These are phyloP conservation scores for Poeciliopsis turrubarensis DNA, from an alignment of 2,113 vertebrate genomes.

Conservation along the genomic window DNA sequence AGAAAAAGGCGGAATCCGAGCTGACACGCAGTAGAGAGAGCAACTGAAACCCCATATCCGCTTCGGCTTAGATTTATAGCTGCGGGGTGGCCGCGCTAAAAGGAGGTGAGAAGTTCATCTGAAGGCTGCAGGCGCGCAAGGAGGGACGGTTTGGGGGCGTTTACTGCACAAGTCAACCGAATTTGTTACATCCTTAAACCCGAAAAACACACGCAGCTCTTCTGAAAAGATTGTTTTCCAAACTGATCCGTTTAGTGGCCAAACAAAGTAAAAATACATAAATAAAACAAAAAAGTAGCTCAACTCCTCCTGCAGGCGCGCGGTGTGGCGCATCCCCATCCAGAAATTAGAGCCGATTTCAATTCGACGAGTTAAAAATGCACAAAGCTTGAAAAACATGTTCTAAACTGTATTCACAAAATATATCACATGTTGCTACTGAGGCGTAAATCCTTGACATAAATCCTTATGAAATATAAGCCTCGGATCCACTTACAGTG, in stretches of 20 bases:
- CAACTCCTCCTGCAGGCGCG: background rate
- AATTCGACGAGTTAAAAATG: background rate
- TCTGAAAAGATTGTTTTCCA: background rate
- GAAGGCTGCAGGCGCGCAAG: background rate
- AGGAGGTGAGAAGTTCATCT: constrained; percentile 31
- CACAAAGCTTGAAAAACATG: background rate
- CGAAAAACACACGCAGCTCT: background rate
- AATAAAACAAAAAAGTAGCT: background rate
- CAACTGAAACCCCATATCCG: background rate
- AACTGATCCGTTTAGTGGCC: background rate
- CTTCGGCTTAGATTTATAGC: constrained; percentile 8
- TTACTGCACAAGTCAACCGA: constrained; percentile 4
- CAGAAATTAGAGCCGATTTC: background rate
- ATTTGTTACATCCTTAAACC: background rate
- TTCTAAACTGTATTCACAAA: too few relatives aligned
- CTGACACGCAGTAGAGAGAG: background rate
- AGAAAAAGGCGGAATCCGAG: constrained; percentile 1
- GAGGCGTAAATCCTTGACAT: background rate
- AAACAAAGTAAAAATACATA: background rate
- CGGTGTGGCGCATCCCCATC: background rate
- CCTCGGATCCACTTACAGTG: constrained; percentile 47
- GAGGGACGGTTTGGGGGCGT: constrained; percentile 5
- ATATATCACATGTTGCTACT: background rate
- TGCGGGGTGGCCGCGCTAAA: background rate
- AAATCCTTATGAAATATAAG: background rate